Evolutionary conservation across 2,888 invertebrate genomes (phyloP).

Genomic region (Drosophila meridionalis): DNA sequence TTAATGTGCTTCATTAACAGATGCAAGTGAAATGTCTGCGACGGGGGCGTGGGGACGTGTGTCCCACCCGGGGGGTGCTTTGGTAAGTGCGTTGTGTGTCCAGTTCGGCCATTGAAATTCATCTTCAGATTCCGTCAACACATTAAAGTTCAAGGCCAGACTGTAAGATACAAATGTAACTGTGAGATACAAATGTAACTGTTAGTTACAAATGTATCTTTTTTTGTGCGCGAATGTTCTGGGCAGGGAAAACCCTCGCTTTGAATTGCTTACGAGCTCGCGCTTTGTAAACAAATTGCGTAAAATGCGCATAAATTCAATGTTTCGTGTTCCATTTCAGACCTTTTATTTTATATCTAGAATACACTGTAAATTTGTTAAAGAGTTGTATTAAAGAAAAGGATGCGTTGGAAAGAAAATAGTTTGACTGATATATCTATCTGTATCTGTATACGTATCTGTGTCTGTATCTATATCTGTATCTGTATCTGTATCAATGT

Average conservation of each 20-base stretch:
- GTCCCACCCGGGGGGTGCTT: too few species aligned
- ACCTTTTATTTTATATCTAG: not conserved
- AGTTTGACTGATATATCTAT: too few species aligned
- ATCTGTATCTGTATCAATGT: not conserved
- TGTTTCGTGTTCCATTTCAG: slow-evolving; percentile 31
- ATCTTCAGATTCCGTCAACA: slow-evolving; percentile 14
- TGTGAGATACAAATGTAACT: slow-evolving; percentile 21
- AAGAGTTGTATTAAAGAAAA: not conserved
- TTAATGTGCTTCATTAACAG: slow-evolving; percentile 71
- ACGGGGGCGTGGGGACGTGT: not conserved
- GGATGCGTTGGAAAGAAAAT: not conserved
- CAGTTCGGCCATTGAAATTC: slow-evolving; percentile 2
- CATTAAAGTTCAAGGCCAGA: slow-evolving; percentile 53
- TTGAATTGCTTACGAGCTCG: slow-evolving; percentile 19
- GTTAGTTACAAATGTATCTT: slow-evolving; percentile 16
- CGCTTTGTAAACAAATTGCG: slow-evolving; percentile 57
- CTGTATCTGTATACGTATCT: not conserved
- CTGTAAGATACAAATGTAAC: slow-evolving; percentile 23
- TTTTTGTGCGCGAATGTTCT: slow-evolving; percentile 2
- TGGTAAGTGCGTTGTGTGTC: not conserved
- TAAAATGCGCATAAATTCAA: slow-evolving; percentile 54
- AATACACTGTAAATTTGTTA: not conserved
- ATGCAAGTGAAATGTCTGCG: slow-evolving; percentile 7
- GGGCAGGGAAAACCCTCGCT: not conserved
- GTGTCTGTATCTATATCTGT: not conserved